Evolutionary conservation across 2,113 vertebrate genomes (phyloP), one percentile per base, ranked within the genome.

Genomic region (Leiothrix lutea): DNA sequence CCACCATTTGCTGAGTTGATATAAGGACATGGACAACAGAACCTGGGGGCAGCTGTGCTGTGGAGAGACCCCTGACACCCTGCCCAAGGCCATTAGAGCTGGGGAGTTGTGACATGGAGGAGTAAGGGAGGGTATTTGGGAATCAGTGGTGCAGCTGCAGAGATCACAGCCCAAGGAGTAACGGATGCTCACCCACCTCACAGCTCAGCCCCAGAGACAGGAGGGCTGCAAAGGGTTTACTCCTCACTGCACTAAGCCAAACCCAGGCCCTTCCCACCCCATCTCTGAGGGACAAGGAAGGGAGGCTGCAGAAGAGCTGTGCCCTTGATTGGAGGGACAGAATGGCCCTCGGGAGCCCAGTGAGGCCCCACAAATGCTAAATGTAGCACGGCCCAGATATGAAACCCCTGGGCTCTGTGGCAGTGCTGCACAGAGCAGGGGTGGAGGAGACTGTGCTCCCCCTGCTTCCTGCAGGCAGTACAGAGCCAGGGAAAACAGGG

Each of bases 361-460:
- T 0, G 1, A 74, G 69, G 92, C 91, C 92, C 90, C 87, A 51
- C 2, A 0, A 71, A 86, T 80, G 74, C 95, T 96, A 94, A 91
- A 90, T 94, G 85, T 89, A 73, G 91, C 90, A 40, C 2, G 92
- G 91, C 95, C 96, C 93, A 97, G 90, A 95, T 92, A 77, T 0
- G 10, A 92, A 90, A 14, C 87, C 81, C 93, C 44, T 91, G 94
- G 74, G 96, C 35, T 88, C 94, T 85, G 87, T 53, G 61, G 62
- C 50, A 61, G 25, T 0, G 1, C 62, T 19, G 58, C 64, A 67
- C 67, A 10, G 92, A 95, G 58, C 82, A 84, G 47, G 58, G 88
- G 64, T 92, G 69, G 95, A 93, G 91, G 94, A 96, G 86, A 94
- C 79, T 70, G 3, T 69, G 58, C 80, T 92, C 87, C 87, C 87